Conservation (phyloP, 2,113 vertebrate species). For the Noturus placidus region DNA sequence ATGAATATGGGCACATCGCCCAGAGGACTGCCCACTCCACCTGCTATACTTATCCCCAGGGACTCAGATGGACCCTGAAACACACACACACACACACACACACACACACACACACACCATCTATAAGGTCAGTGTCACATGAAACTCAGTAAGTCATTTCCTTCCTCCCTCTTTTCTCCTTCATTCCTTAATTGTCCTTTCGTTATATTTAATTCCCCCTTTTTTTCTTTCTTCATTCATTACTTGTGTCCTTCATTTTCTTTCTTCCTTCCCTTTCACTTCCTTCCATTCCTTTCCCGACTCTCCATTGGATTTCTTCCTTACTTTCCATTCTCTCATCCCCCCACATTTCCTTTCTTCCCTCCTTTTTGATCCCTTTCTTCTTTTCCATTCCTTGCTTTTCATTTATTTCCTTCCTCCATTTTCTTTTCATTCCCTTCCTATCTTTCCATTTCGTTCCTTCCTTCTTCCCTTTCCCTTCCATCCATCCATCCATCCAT, state of each 20-base stretch:
- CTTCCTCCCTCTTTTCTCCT: background rate
- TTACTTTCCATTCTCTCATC: background rate
- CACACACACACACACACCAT: constrained; percentile 30
- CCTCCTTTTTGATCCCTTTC: background rate
- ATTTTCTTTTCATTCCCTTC: background rate
- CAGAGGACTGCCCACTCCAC: constrained; percentile 93
- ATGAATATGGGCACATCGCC: constrained; percentile 97
- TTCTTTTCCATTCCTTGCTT: background rate
- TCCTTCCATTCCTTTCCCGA: background rate
- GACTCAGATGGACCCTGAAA: constrained; percentile 81
- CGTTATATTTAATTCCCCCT: background rate
- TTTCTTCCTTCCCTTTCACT: background rate
- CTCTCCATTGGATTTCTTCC: background rate
- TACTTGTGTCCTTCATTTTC: background rate
- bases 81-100: constrained; percentile 1
- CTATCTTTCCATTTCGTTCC: background rate
- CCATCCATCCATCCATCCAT: background rate
- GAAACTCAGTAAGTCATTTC: background rate
- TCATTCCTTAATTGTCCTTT: background rate
- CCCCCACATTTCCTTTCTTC: no score
- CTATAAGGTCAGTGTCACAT: background rate
- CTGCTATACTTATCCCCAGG: constrained; percentile 92
- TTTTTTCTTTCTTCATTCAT: background rate
- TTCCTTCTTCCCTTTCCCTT: background rate
- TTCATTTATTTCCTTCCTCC: background rate